These are phyloP conservation scores for Drosophila meridionalis DNA, from an alignment of 2,888 invertebrate genomes.

Conservation along the genomic window DNA sequence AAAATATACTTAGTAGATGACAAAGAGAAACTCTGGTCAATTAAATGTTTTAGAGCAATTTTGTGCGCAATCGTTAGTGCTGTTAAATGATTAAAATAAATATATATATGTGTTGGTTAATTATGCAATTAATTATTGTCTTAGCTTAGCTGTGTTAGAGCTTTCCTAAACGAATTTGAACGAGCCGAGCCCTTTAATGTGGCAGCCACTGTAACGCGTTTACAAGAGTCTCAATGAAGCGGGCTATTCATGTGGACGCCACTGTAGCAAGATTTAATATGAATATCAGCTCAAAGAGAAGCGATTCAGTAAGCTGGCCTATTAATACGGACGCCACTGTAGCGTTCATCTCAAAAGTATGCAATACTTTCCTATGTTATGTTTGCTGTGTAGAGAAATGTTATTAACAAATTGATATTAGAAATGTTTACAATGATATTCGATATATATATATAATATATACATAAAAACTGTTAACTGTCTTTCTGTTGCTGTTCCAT, in stretches of 20 bases:
- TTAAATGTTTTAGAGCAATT: conserved; percentile 80
- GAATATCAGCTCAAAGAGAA: background rate
- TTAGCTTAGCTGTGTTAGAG: conserved; percentile 51
- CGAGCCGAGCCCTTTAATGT: background rate
- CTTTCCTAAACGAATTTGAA: conserved; percentile 32
- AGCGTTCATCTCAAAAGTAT: conserved; percentile 61
- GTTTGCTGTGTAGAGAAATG: conserved; percentile 39
- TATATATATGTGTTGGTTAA: conserved; percentile 20
- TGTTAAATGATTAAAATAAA: conserved; percentile 58
- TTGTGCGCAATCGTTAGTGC: conserved; percentile 75
- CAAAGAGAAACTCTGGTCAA: conserved; percentile 67
- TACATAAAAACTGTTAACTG: conserved; percentile 41
- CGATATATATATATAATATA: conserved; percentile 27
- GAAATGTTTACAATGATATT: conserved; percentile 5
- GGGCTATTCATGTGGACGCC: conserved; percentile 4
- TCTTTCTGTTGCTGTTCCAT: conserved; percentile 62
- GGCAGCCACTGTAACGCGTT: conserved; percentile 21
- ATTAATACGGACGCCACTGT: conserved; percentile 21
- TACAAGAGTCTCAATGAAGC: background rate
- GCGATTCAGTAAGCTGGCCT: background rate
- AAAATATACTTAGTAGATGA: conserved; percentile 55
- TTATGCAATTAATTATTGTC: conserved; percentile 29
- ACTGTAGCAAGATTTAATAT: conserved; percentile 10
- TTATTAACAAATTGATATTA: conserved; percentile 35
- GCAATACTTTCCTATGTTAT: conserved; percentile 62